Base-by-base conservation (phyloP, 2,797 vertebrate species). In the Ammospiza maritima region DNA sequence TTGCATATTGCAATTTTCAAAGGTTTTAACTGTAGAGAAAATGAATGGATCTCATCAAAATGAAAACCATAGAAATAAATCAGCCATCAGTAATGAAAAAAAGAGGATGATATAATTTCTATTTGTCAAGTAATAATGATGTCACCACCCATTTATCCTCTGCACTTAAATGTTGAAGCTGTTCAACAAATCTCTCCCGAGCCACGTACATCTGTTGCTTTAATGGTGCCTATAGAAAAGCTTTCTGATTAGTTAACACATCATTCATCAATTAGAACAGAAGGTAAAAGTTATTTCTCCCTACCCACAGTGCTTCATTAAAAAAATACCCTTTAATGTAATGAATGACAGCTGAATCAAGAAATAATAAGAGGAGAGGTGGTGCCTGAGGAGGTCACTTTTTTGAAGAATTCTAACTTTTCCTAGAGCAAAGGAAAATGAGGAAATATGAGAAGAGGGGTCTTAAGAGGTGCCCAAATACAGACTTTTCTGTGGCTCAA, bases 111-210 rank as follows among this genome's bases (percentile, higher is more conserved):
- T 96, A 97, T 93, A 97, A 97, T 97, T 98, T 97, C 94, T 97
- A 67, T 98, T 98, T 98, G 97, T 97, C 97, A 98, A 97, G 93
- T 79, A 97, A 94, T 97, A 97, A 98, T 98, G 98, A 98, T 98
- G 97, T 98, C 98, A 98, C 95, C 88, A 93, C 93, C 85, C 97
- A 98, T 98, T 98, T 98, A 98, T 98, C 95, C 97, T 97, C 90
- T 95, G 96, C 95, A 96, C 96, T 98, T 97, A 98, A 97, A 98
- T 94, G 97, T 96, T 97, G 97, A 98, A 97, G 88, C 96, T 91
- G 94, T 96, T 97, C 96, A 97, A 97, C 97, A 97, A 98, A 98
- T 98, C 97, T 97, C 96, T 97, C 92, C 95, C 82, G 88, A 97
- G 97, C 95, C 94, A 96, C 96, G 95, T 97, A 96, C 94, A 97